Base-by-base conservation (phyloP, 2,888 invertebrate genomes). In the Oscheius sp. region DNA sequence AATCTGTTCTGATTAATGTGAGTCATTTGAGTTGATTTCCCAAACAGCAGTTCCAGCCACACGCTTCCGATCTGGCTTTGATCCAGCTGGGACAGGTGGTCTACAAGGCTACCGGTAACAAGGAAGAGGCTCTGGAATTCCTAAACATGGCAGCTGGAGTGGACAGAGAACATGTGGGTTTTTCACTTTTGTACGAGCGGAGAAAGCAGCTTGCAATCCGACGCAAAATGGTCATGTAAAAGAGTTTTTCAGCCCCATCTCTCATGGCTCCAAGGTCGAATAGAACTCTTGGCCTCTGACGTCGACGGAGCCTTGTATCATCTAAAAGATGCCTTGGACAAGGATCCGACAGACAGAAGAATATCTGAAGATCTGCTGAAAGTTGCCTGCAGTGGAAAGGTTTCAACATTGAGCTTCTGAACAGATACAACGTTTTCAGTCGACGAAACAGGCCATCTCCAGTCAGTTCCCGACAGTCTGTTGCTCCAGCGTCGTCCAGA, bases 81-180 rank as follows among this genome's bases (percentile, higher is more conserved):
- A 91, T 93, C 4, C 93, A 94, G 9, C 89, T 94, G 76, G 93
- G 93, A 0, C 93, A 94, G 1, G 91, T 94, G 33, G 91, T 93
- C 50, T 53, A 78, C 60, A 73, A 75, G 68, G 91, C 92, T 87
- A 93, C 93, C 1, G 73, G 89, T 0, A 91, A 73, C 66, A 70
- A 75, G 2, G 76, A 75, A 33, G 79, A 79, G 47, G 75, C 42
- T 48, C 74, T 53, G 70, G 72, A 13, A 70, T 76, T 73, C 58
- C 60, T 51, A 51, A 68, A 37, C n/a, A 70, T 73, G 63, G 72
- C 58, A 29, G 70, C 60, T 62, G 70, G 74, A 0, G 68, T 74
- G 13, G 68, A 62, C 50, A 58, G 47, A 33, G 59, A 66, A 32
- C 66, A 74, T 42, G 74, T 74, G 42, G 37, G 57, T 47, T 21